These are phyloP conservation scores for Danionella dracula DNA, from an alignment of 2,797 vertebrate genomes.

Conservation along the genomic window DNA sequence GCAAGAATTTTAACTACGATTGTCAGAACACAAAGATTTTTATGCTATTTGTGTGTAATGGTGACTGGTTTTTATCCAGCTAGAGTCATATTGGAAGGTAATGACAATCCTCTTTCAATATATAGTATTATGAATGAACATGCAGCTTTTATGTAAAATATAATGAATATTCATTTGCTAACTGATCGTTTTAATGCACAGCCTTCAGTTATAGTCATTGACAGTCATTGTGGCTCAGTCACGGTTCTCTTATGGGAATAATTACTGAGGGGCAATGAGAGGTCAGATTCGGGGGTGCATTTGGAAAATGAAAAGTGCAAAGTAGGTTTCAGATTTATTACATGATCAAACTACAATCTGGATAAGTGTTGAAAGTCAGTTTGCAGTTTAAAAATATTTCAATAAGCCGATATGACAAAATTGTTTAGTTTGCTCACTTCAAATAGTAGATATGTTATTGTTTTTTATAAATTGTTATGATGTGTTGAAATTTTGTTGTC, in stretches of 20 bases:
- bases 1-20: too few relatives aligned
- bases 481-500: too few relatives aligned
- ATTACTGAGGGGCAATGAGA: slow-evolving; percentile 23
- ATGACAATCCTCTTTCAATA: slow-evolving; percentile 61
- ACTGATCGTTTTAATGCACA: slow-evolving; percentile 58
- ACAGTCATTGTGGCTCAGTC: slow-evolving; percentile 55
- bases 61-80: too few relatives aligned
- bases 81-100: slow-evolving; percentile 54
- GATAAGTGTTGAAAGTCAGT: too few relatives aligned
- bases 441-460: too few relatives aligned
- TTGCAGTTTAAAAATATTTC: too few relatives aligned
- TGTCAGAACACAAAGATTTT: too few relatives aligned
- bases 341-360: too few relatives aligned
- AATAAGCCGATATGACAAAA: too few relatives aligned
- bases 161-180: slow-evolving; percentile 62
- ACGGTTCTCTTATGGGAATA: slow-evolving; percentile 28
- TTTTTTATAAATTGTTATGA: too few relatives aligned
- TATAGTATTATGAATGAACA: slow-evolving; percentile 60
- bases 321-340: slow-evolving; percentile 33
- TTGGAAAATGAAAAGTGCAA: slow-evolving; percentile 66
- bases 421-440: too few relatives aligned
- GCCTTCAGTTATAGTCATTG: slow-evolving; percentile 54
- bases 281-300: slow-evolving; percentile 57
- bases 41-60: too few relatives aligned
- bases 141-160: slow-evolving; percentile 48